Evolutionary conservation across 2,888 invertebrate species (phyloP).

Genomic region (Oxytorus armatus): DNA sequence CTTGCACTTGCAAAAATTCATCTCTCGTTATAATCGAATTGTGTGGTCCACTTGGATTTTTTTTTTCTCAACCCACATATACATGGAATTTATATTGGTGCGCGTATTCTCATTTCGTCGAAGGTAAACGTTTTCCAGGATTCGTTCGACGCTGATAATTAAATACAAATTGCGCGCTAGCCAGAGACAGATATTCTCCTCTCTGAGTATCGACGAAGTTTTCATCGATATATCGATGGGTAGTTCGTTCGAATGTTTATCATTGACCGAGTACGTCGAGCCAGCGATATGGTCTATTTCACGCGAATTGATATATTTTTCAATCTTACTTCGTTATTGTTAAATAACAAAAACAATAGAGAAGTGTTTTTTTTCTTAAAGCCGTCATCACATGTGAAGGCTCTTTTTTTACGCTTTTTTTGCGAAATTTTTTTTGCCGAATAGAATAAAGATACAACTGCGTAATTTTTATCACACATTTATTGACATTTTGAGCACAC

Average conservation of each 20-base stretch:
- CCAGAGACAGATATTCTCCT: constrained; percentile 1
- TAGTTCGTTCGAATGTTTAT: constrained; percentile 24
- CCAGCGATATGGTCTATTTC: constrained; percentile 38
- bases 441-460: too few species aligned
- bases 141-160: constrained; percentile 51
- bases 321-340: too few species aligned
- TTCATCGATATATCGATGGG: background rate
- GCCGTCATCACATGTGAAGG: too few species aligned
- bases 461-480: too few species aligned
- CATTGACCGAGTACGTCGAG: constrained; percentile 5
- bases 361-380: constrained; percentile 21
- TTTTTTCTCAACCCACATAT: background rate
- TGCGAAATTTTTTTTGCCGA: too few species aligned
- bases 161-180: constrained; percentile 57
- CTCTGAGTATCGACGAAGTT: constrained; percentile 26
- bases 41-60: background rate
- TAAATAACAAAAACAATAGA: too few species aligned
- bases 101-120: constrained; percentile 19
- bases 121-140: constrained; percentile 43
- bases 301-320: too few species aligned
- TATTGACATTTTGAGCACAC: too few species aligned
- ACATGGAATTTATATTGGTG: background rate
- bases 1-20: constrained; percentile 15
- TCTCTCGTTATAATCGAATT: constrained; percentile 11
- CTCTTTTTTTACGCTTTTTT: too few species aligned